These are phyloP conservation scores for Tribolium castaneum DNA, from an alignment of 1,140 invertebrate genomes.

Conservation along the genomic window DNA sequence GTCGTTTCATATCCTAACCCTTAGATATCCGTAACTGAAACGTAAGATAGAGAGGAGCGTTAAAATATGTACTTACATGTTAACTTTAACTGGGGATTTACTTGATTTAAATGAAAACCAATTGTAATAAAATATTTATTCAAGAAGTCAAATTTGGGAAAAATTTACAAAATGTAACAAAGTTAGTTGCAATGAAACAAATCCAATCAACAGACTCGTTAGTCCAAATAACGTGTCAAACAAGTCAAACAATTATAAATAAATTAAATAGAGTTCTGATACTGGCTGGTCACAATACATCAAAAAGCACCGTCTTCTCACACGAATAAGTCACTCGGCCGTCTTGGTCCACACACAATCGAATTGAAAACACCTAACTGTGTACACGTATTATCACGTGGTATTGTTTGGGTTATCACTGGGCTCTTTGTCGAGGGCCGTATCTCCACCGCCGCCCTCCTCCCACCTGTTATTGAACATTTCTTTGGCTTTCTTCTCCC, in stretches of 20 bases:
- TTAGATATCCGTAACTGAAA: no score
- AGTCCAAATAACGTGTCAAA: neutral
- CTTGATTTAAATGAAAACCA: no score
- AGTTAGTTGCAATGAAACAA: neutral
- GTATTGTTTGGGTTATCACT: slow-evolving; percentile 58
- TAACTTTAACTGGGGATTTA: no score
- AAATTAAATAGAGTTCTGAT: slow-evolving; percentile 27
- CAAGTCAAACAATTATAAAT: slow-evolving; percentile 23
- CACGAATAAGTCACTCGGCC: neutral
- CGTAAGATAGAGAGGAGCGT: no score
- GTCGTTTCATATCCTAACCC: no score
- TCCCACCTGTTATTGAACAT: slow-evolving; percentile 59
- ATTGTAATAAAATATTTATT: slow-evolving; percentile 19
- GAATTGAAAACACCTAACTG: slow-evolving; percentile 47
- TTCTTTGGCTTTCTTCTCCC: slow-evolving; percentile 69
- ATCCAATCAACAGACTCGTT: slow-evolving; percentile 13
- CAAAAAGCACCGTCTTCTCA: neutral
- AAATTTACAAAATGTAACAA: slow-evolving; percentile 22
- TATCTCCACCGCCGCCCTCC: slow-evolving; percentile 55
- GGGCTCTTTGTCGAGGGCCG: slow-evolving; percentile 57
- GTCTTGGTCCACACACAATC: slow-evolving; percentile 46
- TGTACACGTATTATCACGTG: slow-evolving; percentile 53
- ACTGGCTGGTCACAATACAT: slow-evolving; percentile 29
- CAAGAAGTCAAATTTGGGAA: neutral
- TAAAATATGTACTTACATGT: no score